phyloP scores from a whole-genome alignment of 2,888 invertebrate species.

The Rutpela maculata region DNA sequence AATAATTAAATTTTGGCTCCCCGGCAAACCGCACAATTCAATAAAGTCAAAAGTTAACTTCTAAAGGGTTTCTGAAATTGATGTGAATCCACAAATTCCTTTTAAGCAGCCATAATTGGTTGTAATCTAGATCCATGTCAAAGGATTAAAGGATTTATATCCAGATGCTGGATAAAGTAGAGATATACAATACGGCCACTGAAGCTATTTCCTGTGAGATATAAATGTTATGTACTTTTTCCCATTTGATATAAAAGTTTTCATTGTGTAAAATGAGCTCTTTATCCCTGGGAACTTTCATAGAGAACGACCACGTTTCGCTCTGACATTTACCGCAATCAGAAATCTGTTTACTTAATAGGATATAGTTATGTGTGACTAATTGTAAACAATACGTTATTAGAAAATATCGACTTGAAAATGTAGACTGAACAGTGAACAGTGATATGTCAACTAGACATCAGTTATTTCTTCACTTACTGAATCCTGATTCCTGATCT shows the following conservation, averaged over 20 bases:
- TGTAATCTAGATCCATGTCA: conserved; percentile 21
- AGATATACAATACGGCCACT: conserved; percentile 5
- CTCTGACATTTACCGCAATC: background rate
- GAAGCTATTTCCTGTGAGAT: conserved; percentile 28
- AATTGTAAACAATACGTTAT: no score
- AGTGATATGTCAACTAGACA: no score
- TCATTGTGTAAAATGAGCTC: conserved; percentile 15
- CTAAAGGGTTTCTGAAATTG: background rate
- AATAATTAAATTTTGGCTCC: background rate
- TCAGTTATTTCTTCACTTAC: no score
- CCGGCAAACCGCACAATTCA: background rate
- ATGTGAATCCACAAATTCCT: conserved; percentile 14
- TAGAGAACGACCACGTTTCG: background rate
- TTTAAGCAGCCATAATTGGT: conserved; percentile 22
- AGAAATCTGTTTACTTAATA: background rate
- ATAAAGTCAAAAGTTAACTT: background rate
- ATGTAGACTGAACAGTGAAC: no score
- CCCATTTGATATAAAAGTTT: conserved; percentile 11
- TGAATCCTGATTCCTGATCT: no score
- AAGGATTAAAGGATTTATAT: conserved; percentile 16
- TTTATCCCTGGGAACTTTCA: conserved; percentile 1
- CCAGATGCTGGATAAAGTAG: background rate
- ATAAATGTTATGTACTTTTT: conserved; percentile 13
- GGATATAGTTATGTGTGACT: no score
- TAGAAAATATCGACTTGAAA: no score